A percentile compares a stretch with the other conserved stretches of the same genome.
phyloP scores from a whole-genome alignment of 2,797 vertebrate species.

The Malurus splendens region DNA sequence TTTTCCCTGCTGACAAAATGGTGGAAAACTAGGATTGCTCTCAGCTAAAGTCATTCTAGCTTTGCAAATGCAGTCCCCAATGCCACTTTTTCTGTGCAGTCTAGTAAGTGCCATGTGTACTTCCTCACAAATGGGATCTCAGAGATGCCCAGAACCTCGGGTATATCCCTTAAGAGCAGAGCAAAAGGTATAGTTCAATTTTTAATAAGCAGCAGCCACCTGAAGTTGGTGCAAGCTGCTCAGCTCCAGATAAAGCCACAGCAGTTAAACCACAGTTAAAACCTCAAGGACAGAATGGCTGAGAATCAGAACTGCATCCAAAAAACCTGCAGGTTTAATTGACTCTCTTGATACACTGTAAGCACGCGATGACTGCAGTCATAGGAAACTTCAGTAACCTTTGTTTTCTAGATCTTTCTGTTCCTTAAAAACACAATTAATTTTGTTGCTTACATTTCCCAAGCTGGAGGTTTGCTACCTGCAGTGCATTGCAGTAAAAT shows the following conservation, averaged over 20 bases:
- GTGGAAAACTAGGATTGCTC: background rate
- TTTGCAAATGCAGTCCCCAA: background rate
- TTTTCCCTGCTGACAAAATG: background rate
- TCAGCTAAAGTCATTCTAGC: background rate
- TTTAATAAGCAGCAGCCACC: slow-evolving; percentile 40
- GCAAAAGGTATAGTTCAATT: slow-evolving; percentile 7
- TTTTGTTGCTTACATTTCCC: background rate
- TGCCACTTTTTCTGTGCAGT: background rate
- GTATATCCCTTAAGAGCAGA: slow-evolving; percentile 31
- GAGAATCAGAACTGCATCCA: slow-evolving; percentile 6
- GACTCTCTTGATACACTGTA: background rate
- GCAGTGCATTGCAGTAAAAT: slow-evolving; percentile 2
- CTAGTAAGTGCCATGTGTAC: background rate
- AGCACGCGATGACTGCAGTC: background rate
- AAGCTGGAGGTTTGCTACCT: background rate
- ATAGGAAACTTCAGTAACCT: background rate
- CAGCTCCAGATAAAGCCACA: slow-evolving; percentile 22
- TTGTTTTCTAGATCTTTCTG: background rate
- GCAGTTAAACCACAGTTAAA: slow-evolving; percentile 47
- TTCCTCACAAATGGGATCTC: background rate
- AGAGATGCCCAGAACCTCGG: background rate
- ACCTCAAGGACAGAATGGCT: slow-evolving; percentile 11
- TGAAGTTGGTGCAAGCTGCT: slow-evolving; percentile 41
- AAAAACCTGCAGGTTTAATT: slow-evolving; percentile 17
- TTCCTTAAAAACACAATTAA: background rate